These are phyloP conservation scores for Novumbra hubbsi DNA, from an alignment of 2,797 vertebrate genomes.

Conservation along the genomic window DNA sequence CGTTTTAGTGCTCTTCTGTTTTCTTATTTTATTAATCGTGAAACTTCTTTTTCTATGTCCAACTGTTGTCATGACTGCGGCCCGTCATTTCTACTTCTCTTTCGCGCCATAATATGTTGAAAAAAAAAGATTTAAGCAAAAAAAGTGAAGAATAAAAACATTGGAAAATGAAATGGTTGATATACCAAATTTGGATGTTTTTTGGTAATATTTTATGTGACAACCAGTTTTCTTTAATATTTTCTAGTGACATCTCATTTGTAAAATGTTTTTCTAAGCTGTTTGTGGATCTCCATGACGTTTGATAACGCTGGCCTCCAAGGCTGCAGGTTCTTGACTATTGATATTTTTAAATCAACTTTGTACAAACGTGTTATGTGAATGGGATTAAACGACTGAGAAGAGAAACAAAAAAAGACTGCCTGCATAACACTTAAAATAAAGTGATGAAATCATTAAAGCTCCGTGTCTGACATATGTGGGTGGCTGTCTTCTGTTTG, in stretches of 20 bases:
- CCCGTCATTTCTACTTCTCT: slow-evolving; percentile 59
- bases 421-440: slow-evolving; percentile 97
- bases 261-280: slow-evolving; percentile 96
- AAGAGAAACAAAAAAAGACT: slow-evolving; percentile 85
- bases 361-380: slow-evolving; percentile 98
- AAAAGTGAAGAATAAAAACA: slow-evolving; percentile 43
- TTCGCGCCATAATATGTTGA: slow-evolving; percentile 70
- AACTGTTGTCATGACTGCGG: slow-evolving; percentile 42
- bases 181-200: slow-evolving; percentile 77
- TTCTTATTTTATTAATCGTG: slow-evolving; percentile 68
- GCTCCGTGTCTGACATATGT: slow-evolving; percentile 38
- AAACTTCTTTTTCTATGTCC: slow-evolving; percentile 60
- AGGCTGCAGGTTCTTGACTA: slow-evolving; percentile 75
- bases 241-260: slow-evolving; percentile 99
- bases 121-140: slow-evolving; percentile 40
- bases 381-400: slow-evolving; percentile 77
- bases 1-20: slow-evolving; percentile 72
- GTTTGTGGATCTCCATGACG: slow-evolving; percentile 87
- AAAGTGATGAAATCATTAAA: slow-evolving; percentile 91
- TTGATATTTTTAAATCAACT: slow-evolving; percentile 97
- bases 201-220: slow-evolving; percentile 82
- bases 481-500: background rate
- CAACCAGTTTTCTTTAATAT: slow-evolving; percentile 75
- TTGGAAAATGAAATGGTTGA: slow-evolving; percentile 70
- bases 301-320: slow-evolving; percentile 95